These are phyloP conservation scores for Heliconius hewitsoni DNA, from an alignment of 1,140 invertebrate species.

Conservation along the genomic window DNA sequence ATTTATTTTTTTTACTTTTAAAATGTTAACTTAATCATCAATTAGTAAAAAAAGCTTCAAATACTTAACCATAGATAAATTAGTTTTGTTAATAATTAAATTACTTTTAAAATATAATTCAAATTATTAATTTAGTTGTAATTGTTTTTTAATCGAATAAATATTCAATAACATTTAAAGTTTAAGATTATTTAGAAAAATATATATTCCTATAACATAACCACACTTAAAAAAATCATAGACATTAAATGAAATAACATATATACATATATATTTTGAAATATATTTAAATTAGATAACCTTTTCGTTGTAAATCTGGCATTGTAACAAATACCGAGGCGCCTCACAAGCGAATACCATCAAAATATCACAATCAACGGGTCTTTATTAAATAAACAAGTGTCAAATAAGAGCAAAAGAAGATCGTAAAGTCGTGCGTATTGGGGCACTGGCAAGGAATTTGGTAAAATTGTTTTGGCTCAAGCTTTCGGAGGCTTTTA, in stretches of 20 bases:
- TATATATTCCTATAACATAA: no score
- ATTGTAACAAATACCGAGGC: conserved; percentile 14
- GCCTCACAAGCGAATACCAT: neutral
- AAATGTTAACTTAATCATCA: neutral
- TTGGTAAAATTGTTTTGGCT: conserved; percentile 79
- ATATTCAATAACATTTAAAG: no score
- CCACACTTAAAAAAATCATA: no score
- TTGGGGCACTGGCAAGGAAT: conserved; percentile 71
- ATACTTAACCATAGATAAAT: no score
- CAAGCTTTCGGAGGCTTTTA: conserved; percentile 72
- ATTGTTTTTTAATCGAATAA: no score
- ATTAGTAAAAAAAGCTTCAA: neutral
- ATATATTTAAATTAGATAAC: conserved; percentile 10
- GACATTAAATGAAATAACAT: neutral
- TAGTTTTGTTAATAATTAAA: no score
- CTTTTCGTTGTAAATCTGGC: neutral
- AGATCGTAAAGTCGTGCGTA: conserved; percentile 67
- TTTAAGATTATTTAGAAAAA: no score
- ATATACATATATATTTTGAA: neutral
- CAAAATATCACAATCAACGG: conserved; percentile 42
- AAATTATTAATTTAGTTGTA: no score
- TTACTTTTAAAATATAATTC: no score
- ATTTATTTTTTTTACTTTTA: neutral
- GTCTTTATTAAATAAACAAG: conserved; percentile 56
- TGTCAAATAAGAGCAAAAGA: conserved; percentile 39